Percentiles rank a stretch among this genome's conserved stretches.
Conservation (phyloP, 2,797 vertebrate species). For the Pangasius djambal region DNA sequence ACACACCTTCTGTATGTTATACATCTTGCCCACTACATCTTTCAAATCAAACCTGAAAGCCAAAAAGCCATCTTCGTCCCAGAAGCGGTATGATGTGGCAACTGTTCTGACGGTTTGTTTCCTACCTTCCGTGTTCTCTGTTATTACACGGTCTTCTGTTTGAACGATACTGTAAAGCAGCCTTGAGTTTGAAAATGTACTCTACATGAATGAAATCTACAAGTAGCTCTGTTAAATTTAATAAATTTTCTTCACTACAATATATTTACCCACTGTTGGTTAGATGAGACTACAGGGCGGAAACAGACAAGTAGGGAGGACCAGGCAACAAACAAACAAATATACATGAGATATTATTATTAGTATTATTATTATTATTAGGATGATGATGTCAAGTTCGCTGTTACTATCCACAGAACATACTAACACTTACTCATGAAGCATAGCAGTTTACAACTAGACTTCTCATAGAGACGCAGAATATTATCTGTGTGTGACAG, state of each 20-base stretch:
- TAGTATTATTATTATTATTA: neutral
- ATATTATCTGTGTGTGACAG: neutral
- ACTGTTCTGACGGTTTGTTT: neutral
- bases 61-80: neutral
- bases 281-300: neutral
- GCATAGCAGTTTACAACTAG: slow-evolving; percentile 16
- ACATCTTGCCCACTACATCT: neutral
- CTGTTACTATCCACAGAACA: neutral
- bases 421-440: slow-evolving; percentile 17
- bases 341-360: too few species aligned
- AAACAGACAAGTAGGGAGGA: neutral
- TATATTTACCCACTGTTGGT: neutral
- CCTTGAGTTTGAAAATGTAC: neutral
- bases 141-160: neutral
- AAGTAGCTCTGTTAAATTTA: neutral
- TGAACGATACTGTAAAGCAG: neutral
- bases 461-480: slow-evolving; percentile 21
- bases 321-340: neutral
- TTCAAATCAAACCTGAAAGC: neutral
- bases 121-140: neutral
- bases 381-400: neutral
- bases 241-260: neutral
- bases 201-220: neutral
- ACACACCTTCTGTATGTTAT: neutral
- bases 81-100: neutral